Evolutionary conservation across 2,113 vertebrate species (phyloP).

Genomic region (Sclerurus mexicanus): DNA sequence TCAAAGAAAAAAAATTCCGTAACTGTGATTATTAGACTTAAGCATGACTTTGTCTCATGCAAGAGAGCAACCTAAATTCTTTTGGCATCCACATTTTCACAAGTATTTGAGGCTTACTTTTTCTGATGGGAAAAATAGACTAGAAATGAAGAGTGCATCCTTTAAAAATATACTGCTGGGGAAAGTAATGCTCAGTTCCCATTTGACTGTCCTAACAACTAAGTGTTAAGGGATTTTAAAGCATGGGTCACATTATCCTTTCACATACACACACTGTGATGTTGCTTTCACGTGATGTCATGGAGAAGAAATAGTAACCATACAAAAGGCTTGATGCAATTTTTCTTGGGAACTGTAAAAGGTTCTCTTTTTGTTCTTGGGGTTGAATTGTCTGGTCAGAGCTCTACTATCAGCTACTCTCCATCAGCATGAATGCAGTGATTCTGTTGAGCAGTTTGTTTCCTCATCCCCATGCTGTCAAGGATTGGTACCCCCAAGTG

Average conservation of each 20-base stretch:
- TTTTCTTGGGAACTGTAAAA: not conserved
- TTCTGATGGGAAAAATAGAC: not conserved
- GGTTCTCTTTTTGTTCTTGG: not conserved
- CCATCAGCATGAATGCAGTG: not conserved
- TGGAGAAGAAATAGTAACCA: not conserved
- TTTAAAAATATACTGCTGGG: not conserved
- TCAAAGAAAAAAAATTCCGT: not conserved
- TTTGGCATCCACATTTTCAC: not conserved
- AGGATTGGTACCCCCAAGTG: not conserved
- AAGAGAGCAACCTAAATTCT: not conserved
- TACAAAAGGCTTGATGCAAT: not conserved
- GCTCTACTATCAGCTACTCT: not conserved
- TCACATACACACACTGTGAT: fast-evolving
- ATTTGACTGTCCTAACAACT: not conserved
- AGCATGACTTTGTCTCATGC: not conserved
- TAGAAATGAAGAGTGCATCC: not conserved
- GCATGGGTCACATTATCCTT: not conserved
- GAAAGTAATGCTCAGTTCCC: not conserved
- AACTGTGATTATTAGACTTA: not conserved
- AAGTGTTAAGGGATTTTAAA: not conserved
- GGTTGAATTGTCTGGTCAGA: not conserved
- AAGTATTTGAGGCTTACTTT: not conserved
- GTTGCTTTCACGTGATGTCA: not conserved
- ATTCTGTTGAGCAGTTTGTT: not conserved
- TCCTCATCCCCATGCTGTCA: not conserved